Conservation (phyloP, 2,797 vertebrate species). For the Gorsachius magnificus region DNA sequence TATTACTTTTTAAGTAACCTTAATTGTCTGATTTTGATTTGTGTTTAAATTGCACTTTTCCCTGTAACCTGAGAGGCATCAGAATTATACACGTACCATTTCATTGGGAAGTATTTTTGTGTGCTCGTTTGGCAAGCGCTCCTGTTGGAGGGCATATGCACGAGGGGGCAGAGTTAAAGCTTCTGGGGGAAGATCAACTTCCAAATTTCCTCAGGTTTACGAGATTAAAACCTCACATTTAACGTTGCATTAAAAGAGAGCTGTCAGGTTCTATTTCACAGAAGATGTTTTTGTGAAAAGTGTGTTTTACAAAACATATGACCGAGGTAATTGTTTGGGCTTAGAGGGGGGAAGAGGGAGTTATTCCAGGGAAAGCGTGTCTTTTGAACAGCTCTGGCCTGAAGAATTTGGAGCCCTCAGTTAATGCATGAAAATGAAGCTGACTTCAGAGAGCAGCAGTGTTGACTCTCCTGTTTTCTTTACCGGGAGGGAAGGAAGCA, state of each 20-base stretch:
- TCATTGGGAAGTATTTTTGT: not conserved
- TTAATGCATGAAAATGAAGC: not conserved
- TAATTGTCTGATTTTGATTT: slow-evolving; percentile 46
- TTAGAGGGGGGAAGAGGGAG: not conserved
- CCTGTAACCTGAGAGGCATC: slow-evolving; percentile 43
- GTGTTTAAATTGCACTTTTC: slow-evolving; percentile 31
- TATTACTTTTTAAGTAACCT: slow-evolving; percentile 41
- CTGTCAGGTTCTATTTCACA: slow-evolving; percentile 56
- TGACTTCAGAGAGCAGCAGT: not conserved
- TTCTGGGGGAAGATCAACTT: slow-evolving; percentile 42
- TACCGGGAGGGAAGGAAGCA: not conserved
- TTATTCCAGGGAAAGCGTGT: not conserved
- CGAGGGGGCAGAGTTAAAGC: not conserved
- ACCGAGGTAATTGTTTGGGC: slow-evolving; percentile 27
- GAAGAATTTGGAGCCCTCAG: not conserved
- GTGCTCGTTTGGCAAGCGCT: not conserved
- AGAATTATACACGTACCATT: not conserved
- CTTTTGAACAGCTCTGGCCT: slow-evolving; percentile 14
- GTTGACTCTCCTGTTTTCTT: not conserved
- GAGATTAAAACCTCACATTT: slow-evolving; percentile 57
- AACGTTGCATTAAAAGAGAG: not conserved
- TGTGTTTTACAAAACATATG: slow-evolving; percentile 50
- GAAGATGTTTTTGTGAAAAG: slow-evolving; percentile 22
- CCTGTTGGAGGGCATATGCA: not conserved
- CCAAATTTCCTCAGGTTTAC: slow-evolving; percentile 30